A percentile compares a stretch with the other conserved stretches of the same genome.
Evolutionary conservation across 2,888 invertebrate species (phyloP).

Genomic region (Hydriomena furcata): DNA sequence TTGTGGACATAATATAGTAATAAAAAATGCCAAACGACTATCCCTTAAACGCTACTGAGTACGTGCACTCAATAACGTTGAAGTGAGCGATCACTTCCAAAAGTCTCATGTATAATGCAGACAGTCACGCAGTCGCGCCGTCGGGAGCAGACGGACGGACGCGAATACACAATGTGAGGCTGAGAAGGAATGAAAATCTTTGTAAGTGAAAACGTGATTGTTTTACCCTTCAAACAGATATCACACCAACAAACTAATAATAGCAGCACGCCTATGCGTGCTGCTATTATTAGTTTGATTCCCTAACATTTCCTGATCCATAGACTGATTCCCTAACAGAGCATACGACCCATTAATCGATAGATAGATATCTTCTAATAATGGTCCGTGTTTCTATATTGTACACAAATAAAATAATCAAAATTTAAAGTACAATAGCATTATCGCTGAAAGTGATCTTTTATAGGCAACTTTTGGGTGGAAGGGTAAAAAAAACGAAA

Average conservation of each 20-base stretch:
- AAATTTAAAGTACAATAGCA: too few relatives aligned
- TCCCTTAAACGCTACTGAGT: slow-evolving; percentile 12
- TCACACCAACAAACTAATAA: not conserved
- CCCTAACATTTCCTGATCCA: too few relatives aligned
- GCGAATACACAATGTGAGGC: slow-evolving; percentile 37
- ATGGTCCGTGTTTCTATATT: too few relatives aligned
- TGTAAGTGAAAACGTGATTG: slow-evolving; percentile 27
- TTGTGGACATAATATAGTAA: not conserved
- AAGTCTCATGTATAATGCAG: slow-evolving; percentile 38
- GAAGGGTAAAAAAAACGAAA: too few relatives aligned
- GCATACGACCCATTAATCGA: too few relatives aligned
- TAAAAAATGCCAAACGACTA: slow-evolving; percentile 23
- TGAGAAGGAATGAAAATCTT: slow-evolving; percentile 22
- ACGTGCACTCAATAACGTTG: slow-evolving; percentile 33
- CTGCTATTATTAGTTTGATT: too few relatives aligned
- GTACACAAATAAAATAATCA: too few relatives aligned
- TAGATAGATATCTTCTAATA: too few relatives aligned
- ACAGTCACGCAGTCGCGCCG: slow-evolving; percentile 32
- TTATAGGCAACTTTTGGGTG: too few relatives aligned
- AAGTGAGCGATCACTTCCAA: slow-evolving; percentile 43
- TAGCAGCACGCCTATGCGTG: not conserved
- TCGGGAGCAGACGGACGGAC: slow-evolving; percentile 29
- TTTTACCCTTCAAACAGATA: slow-evolving; percentile 11
- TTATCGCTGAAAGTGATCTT: too few relatives aligned
- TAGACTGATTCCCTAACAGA: too few relatives aligned